Base-by-base conservation (phyloP, 2,888 invertebrate genomes). In the Pristionchus entomophagus region DNA sequence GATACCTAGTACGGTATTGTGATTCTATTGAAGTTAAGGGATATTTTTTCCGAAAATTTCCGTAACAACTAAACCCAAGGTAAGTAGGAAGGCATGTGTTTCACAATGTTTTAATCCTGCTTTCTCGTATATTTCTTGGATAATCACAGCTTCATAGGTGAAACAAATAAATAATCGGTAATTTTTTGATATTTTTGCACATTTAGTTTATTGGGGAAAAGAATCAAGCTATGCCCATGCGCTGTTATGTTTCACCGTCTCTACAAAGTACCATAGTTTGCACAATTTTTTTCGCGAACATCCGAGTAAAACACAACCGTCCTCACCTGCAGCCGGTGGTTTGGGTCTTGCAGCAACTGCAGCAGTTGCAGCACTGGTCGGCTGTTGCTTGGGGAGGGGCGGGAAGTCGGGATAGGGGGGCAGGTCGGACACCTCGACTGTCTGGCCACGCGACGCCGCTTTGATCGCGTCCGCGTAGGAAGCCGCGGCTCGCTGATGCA, bases 381-480 rank as follows among this genome's bases (percentile, higher is more conserved):
- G 12, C 45, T 17, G n/a, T 59, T 90, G 90, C 22, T 89, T 87
- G 14, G 91, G 91, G 3, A 91, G 78, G 14, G 88, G 87, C 0
- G 82, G 59, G 89, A 91, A 89, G 80, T 91, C 91, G 19, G 91
- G 91, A 14, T 90, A 88, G 32, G 87, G 84, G 8, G 92, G 91
- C 41, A 92, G 87, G 12, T 89, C 89, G 4, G 86, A 87, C 12
- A 89, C 65, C 35, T 89, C 86, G 32, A 91, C 88, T 5, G 88
- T 73, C 65, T 81, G 53, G 8, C 81, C 81, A 17, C 35, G 65
- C n/a, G 81, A 86, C 10, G 89, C 88, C 0, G 87, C 86, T 22
- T 69, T 56, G 14, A 92, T 88, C 22, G 92, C 92, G n/a, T 91
- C 90, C n/a, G 87, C 86, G 82, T 90, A 91, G 56, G 90, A 89